Evolutionary conservation across 2,797 vertebrate species (phyloP), one percentile per base, ranked within the genome.

Genomic region (Lepus oiostolus): DNA sequence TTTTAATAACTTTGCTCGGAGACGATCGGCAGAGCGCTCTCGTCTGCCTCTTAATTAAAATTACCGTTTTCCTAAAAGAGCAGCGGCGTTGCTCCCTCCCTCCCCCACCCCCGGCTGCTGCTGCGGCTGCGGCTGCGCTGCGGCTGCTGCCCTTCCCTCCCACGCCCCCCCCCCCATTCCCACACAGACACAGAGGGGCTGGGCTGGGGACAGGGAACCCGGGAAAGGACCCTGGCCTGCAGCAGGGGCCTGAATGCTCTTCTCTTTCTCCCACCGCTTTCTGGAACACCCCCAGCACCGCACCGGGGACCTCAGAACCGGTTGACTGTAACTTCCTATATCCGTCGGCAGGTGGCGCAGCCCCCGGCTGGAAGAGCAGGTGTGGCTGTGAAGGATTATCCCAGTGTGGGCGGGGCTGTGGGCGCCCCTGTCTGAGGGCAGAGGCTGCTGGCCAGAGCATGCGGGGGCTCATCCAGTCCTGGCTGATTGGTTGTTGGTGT

Each of bases 31-130:
- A 93, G 95, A 77, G 96, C 26, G 63, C 96, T 97, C 84, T 94
- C 87, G 42, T 97, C 96, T 97, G 96, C 96, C 97, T 98, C 97
- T 98, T 98, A 98, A 98, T 98, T 98, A 98, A 97, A 98, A 96
- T 97, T 72, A 97, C 95, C 82, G 79, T 97, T 97, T 98, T 97
- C 95, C 96, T 92, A 52, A 97, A 96, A 95, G 95, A 85, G 92
- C 75, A 80, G 5, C 3, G 21, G 28, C 17, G 5, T 80, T 10
- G 72, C 17, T 1, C 28, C 14, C 10, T 54, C 93, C 71, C 63
- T 16, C 62, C 65, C 63, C 65, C n/a, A 7, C 32, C 83, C 32
- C 54, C 0, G 0, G 47, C 79, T 83, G 67, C 90, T 88, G 80
- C 67, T 12, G 32, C 47, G 7, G 80, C 67, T 12, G 32, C 47